Evolutionary conservation across 2,113 vertebrate species (phyloP).

Genomic region (Bubo scandiacus): DNA sequence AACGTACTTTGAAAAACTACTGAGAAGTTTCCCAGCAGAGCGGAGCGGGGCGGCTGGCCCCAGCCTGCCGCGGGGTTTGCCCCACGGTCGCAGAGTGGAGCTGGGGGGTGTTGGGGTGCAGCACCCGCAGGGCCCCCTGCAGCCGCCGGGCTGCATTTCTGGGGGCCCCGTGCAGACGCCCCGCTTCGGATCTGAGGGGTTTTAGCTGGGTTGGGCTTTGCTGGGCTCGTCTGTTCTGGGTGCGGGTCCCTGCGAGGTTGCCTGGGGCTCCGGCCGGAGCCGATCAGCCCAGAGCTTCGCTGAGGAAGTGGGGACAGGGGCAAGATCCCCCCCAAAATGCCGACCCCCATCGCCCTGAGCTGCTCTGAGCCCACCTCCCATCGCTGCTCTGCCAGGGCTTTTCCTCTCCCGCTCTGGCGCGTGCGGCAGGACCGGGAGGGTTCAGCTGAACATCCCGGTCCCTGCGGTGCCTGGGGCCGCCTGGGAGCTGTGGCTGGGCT

Average conservation of each 20-base stretch:
- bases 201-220: neutral
- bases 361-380: neutral
- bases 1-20: neutral
- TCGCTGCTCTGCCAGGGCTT: rapidly evolving
- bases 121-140: rapidly evolving
- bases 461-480: rapidly evolving
- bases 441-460: neutral
- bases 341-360: neutral
- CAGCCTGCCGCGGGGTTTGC: neutral
- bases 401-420: rapidly evolving
- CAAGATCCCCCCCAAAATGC: rapidly evolving
- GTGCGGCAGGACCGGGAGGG: rapidly evolving
- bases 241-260: rapidly evolving
- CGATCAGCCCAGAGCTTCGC: rapidly evolving
- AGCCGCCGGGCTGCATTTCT: neutral
- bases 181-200: rapidly evolving
- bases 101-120: neutral
- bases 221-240: neutral
- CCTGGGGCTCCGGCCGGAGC: neutral
- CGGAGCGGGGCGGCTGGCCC: rapidly evolving
- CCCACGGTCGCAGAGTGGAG: rapidly evolving
- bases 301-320: neutral
- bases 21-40: neutral
- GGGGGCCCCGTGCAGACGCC: neutral
- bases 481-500: neutral